Evolutionary conservation across 2,113 vertebrate genomes (phyloP).

Genomic region (Ictidomys tridecemlineatus): DNA sequence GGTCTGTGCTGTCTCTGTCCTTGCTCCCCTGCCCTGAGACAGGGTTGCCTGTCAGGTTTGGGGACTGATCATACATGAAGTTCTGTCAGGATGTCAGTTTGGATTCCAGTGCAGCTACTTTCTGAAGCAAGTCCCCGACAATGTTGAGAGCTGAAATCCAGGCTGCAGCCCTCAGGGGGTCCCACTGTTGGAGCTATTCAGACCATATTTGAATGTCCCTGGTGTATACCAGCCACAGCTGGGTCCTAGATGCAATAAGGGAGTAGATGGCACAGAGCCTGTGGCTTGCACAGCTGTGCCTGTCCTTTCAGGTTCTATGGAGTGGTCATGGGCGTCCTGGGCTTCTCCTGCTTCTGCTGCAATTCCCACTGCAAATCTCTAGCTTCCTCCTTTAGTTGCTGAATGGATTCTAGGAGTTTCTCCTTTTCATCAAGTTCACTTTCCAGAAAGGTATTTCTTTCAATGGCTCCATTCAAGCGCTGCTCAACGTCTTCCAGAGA

Average conservation of each 20-base stretch:
- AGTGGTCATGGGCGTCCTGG: conserved; percentile 87
- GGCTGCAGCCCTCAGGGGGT: conserved; percentile 93
- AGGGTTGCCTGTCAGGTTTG: conserved; percentile 84
- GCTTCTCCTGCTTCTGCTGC: conserved; percentile 96
- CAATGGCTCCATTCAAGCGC: conserved; percentile 97
- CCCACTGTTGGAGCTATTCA: conserved; percentile 90
- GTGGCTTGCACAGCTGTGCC: conserved; percentile 89
- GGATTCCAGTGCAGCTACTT: conserved; percentile 98
- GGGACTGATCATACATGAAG: conserved; percentile 94
- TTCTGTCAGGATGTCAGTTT: conserved; percentile 98
- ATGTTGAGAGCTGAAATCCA: conserved; percentile 98
- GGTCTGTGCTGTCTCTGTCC: conserved; percentile 87
- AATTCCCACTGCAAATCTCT: conserved; percentile 97
- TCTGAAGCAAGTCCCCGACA: conserved; percentile 96
- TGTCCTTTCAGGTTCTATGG: conserved; percentile 85
- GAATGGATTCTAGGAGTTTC: conserved; percentile 96
- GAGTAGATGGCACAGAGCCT: conserved; percentile 88
- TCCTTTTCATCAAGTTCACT: conserved; percentile 99
- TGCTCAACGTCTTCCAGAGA: conserved; percentile 98
- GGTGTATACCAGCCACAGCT: conserved; percentile 86
- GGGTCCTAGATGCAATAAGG: conserved; percentile 82
- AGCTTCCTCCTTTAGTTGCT: conserved; percentile 98
- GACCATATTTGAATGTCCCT: conserved; percentile 87
- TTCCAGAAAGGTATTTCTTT: conserved; percentile 98
- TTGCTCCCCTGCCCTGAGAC: conserved; percentile 82